A percentile compares a stretch with the other conserved stretches of the same genome.
Evolutionary conservation across 92 coral and sea anemone species (phyloP).

Genomic region (Porites lobata): DNA sequence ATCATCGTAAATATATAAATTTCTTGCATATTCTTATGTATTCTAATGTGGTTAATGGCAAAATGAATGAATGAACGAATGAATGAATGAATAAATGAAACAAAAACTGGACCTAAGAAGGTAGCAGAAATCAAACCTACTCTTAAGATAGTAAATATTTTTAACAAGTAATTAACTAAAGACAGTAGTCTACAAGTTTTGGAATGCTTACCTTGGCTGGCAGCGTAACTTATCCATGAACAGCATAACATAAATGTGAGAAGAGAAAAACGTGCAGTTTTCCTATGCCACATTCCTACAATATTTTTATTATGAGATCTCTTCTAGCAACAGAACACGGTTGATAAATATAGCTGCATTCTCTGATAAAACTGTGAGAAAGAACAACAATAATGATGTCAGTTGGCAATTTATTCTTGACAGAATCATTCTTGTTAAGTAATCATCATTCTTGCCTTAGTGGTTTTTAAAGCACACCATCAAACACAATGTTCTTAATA

Average conservation of each 20-base stretch:
- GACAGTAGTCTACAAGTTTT: not conserved
- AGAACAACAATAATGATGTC: not conserved
- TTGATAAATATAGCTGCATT: not conserved
- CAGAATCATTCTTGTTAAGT: not conserved
- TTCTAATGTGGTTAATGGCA: no score
- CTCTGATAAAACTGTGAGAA: not conserved
- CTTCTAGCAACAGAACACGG: not conserved
- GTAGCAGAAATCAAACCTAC: not conserved
- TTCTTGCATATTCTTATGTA: no score
- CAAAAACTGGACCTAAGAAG: no score
- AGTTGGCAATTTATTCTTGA: not conserved
- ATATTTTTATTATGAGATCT: not conserved
- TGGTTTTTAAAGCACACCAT: not conserved
- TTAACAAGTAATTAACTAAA: no score
- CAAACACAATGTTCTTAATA: not conserved
- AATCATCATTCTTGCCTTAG: no score
- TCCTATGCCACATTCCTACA: not conserved
- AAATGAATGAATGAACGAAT: no score
- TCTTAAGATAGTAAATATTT: not conserved
- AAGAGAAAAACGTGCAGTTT: not conserved
- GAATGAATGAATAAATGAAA: no score
- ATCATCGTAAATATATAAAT: no score
- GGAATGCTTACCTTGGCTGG: not conserved
- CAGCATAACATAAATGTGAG: constrained; percentile 7
- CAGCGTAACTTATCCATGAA: constrained; percentile 9